Conservation (phyloP, 92 coral and sea anemone species). For the Isaurus tuberculatus region DNA sequence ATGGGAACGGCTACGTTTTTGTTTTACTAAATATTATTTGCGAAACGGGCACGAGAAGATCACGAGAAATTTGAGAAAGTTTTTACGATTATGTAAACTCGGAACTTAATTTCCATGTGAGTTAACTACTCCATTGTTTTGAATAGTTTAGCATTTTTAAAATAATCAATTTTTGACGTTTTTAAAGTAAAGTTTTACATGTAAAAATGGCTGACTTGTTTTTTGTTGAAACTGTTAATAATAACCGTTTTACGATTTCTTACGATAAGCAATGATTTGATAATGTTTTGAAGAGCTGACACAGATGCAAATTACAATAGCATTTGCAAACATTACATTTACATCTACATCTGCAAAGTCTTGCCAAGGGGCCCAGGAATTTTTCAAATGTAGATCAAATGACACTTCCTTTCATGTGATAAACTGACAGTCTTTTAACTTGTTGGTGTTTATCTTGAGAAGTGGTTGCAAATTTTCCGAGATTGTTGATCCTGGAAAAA, state of each 20-base stretch:
- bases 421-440: background rate
- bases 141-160: background rate
- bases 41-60: background rate
- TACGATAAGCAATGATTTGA: background rate
- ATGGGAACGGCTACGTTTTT: background rate
- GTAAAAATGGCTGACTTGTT: background rate
- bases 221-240: background rate
- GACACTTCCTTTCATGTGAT: background rate
- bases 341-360: no score
- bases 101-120: background rate
- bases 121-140: background rate
- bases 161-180: background rate
- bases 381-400: background rate
- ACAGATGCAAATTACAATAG: no score
- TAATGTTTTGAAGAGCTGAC: no score
- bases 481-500: background rate
- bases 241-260: background rate
- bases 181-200: background rate
- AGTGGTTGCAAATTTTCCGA: background rate
- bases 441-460: background rate
- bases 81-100: background rate
- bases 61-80: background rate
- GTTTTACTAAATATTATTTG: background rate
- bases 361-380: no score
- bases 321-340: no score